Conservation (phyloP, 2,888 invertebrate species). For the Elmis aenea region DNA sequence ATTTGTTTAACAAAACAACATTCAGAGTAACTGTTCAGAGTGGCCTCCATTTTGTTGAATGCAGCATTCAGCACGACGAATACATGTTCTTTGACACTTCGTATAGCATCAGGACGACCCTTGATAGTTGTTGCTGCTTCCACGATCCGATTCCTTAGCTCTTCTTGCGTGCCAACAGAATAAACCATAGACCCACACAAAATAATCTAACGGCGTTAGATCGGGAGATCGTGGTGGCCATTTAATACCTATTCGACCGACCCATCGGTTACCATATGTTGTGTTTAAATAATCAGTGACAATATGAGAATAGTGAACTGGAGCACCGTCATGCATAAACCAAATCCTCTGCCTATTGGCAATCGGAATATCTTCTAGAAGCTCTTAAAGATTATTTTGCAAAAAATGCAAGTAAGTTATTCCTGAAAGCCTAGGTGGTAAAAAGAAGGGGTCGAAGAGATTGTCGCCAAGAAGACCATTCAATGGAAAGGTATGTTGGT, state of each 20-base stretch:
- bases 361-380: too few relatives aligned
- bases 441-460: slow-evolving; percentile 6
- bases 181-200: slow-evolving; percentile 4
- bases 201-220: slow-evolving; percentile 9
- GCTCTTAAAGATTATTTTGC: slow-evolving; percentile 3
- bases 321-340: too few relatives aligned
- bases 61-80: slow-evolving; percentile 2
- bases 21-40: slow-evolving; percentile 2
- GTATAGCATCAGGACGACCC: too few relatives aligned
- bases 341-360: too few relatives aligned
- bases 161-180: slow-evolving; percentile 7
- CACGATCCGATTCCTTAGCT: slow-evolving; percentile 7
- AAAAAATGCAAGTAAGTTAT: slow-evolving; percentile 4
- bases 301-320: too few relatives aligned
- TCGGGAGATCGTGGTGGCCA: too few relatives aligned
- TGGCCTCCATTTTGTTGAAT: slow-evolving; percentile 3
- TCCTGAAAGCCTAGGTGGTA: slow-evolving; percentile 5
- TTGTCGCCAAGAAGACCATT: too few relatives aligned
- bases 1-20: too few relatives aligned
- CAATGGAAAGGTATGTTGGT: too few relatives aligned
- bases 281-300: too few relatives aligned
- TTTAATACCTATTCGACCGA: too few relatives aligned
- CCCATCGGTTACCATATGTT: too few relatives aligned
- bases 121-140: slow-evolving; percentile 9
- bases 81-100: slow-evolving; percentile 6